Evolutionary conservation across 2,797 vertebrate genomes (phyloP).

Genomic region (Silurus lanzhouensis): DNA sequence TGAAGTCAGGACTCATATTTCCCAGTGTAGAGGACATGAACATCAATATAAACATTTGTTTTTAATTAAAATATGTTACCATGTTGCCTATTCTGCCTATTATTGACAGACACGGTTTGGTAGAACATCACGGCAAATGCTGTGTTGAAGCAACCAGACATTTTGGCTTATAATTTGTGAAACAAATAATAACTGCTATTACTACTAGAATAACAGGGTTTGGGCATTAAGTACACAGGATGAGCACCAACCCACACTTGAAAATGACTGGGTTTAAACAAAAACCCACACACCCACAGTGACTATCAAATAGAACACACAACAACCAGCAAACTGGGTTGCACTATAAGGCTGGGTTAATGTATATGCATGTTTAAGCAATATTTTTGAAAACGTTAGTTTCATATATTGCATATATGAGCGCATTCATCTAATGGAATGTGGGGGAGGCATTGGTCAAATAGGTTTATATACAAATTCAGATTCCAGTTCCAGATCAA

Average conservation of each 20-base stretch:
- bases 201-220: constrained; percentile 31
- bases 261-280: constrained; percentile 28
- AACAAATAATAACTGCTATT: constrained; percentile 29
- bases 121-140: background rate
- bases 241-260: constrained; percentile 36
- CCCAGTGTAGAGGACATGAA: background rate
- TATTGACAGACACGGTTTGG: background rate
- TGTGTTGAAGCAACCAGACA: constrained; percentile 7
- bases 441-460: too few species aligned
- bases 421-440: background rate
- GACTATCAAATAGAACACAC: constrained; percentile 9
- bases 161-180: constrained; percentile 30
- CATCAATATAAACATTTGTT: background rate
- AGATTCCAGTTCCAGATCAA: background rate
- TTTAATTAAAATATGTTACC: too few species aligned
- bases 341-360: background rate
- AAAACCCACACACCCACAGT: constrained; percentile 17
- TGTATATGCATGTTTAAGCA: background rate
- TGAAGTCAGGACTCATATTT: background rate
- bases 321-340: constrained; percentile 1
- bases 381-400: background rate
- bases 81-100: background rate
- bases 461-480: background rate
- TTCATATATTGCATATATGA: background rate
- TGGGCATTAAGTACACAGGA: constrained; percentile 33